These are phyloP conservation scores for Hemibates koningsi DNA, from an alignment of 2,113 vertebrate species.

Conservation along the genomic window DNA sequence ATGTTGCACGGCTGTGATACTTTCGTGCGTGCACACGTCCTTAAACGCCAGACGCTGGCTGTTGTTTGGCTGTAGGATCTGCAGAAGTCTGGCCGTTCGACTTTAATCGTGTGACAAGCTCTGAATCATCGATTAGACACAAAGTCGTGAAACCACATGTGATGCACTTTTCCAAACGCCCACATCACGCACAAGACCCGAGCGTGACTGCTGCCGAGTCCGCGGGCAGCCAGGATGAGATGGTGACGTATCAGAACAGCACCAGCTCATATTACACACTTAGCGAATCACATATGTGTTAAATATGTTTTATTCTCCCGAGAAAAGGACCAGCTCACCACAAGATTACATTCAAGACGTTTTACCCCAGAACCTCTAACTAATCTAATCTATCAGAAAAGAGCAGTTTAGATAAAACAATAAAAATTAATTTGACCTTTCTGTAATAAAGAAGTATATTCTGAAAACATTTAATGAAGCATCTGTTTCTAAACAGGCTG, in stretches of 20 bases:
- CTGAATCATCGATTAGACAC: constrained; percentile 44
- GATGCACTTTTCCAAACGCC: constrained; percentile 4
- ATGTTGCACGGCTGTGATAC: constrained; percentile 39
- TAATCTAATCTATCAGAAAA: background rate
- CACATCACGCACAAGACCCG: background rate
- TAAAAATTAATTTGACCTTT: rapidly evolving
- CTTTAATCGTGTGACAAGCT: constrained; percentile 11
- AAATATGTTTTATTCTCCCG: background rate
- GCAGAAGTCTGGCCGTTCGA: background rate
- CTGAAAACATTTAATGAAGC: background rate
- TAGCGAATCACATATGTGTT: background rate
- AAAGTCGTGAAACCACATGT: constrained; percentile 2
- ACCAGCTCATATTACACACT: background rate
- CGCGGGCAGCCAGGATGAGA: background rate
- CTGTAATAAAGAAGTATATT: background rate
- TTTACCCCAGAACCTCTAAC: background rate
- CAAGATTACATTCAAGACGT: background rate
- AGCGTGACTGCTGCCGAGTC: background rate
- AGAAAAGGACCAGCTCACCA: background rate
- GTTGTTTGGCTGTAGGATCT: background rate
- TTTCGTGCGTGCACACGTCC: background rate
- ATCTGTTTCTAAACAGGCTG: background rate
- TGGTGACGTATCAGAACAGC: rapidly evolving
- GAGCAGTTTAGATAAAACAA: background rate
- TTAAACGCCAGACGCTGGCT: background rate